Conservation (phyloP, 53 echinoderm and acorn worm species). For the Astropecten irregularis region DNA sequence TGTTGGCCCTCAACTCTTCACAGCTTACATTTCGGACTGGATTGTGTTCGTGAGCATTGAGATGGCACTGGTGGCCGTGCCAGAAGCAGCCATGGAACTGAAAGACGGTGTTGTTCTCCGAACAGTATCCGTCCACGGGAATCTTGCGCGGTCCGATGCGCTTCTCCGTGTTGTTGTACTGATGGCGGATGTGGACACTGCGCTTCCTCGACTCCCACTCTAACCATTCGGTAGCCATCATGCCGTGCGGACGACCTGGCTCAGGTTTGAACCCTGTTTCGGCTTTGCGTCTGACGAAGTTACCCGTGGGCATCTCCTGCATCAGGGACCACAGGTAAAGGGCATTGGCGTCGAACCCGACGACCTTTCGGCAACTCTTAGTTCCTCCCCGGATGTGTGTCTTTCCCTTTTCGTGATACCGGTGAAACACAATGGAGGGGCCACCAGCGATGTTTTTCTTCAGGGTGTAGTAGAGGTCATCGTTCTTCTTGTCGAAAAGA, state of each 20-base stretch:
- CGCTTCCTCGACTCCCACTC: background rate
- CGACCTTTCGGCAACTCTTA: no score
- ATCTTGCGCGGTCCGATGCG: background rate
- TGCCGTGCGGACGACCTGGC: background rate
- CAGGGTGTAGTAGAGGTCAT: constrained; percentile 27
- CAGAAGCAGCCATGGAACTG: constrained; percentile 7
- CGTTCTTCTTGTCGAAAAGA: background rate
- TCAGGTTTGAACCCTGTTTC: no score
- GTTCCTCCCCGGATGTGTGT: no score
- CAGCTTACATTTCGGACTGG: background rate
- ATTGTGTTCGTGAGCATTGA: background rate
- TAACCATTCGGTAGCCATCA: constrained; percentile 22
- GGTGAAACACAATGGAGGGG: constrained; percentile 3
- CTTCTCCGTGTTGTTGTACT: background rate
- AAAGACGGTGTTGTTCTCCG: background rate
- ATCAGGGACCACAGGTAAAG: no score
- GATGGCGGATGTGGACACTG: background rate
- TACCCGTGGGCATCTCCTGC: no score
- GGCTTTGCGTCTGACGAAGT: no score
- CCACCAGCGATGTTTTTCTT: constrained; percentile 5
- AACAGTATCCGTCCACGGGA: background rate
- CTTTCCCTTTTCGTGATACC: no score
- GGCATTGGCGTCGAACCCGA: no score
- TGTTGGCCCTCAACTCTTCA: background rate
- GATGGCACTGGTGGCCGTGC: background rate